Base-by-base conservation (phyloP, 2,113 vertebrate species). In the Campylomormyrus numenius region DNA sequence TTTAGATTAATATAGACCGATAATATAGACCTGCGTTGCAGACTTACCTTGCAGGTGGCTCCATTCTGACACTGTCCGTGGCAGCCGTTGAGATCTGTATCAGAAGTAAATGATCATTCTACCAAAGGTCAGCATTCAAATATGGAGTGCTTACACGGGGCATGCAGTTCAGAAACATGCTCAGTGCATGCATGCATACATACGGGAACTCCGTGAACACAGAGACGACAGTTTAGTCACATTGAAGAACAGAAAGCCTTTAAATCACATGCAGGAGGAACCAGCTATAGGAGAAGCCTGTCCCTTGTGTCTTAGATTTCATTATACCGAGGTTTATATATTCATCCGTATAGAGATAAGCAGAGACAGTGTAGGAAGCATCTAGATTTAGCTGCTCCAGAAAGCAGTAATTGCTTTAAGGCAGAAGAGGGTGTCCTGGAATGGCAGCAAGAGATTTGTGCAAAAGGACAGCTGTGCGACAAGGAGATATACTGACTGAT, bases 31-130 rank as follows among this genome's bases (percentile, higher is more conserved):
- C 13, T 19, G 74, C 17, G 1, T 2, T 19, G 35, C 74, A 42
- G 50, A 83, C 66, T 90, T 94, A 99, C 98, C 97, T 97, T 97
- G 93, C 98, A 99, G 88, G 95, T 97, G 0, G 96, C 98, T 77
- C 97, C 97, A 0, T 99, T 97, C 93, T 97, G 97, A 94, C 98
- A 99, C 94, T 98, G 98, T 21, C 97, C 97, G 0, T 95, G 96
- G 91, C 98, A 99, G 91, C 96, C 96, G 90, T 97, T 96, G 91
- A 97, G 52, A 90, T 98, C 98, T 99, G 94, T 0, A 88, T 77
- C 70, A 48, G 74, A 88, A 92, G 9, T 13, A 91, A 80, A 27
- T 10, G 39, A 88, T 24, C 21, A 77, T 9, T 85, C 77, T 83
- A 83, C 31, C 70, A 83, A 5, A 42, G 35, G 24, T 45, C 52